Base-by-base conservation (phyloP, 1,140 invertebrate genomes). In the Heliconius nattereri region DNA sequence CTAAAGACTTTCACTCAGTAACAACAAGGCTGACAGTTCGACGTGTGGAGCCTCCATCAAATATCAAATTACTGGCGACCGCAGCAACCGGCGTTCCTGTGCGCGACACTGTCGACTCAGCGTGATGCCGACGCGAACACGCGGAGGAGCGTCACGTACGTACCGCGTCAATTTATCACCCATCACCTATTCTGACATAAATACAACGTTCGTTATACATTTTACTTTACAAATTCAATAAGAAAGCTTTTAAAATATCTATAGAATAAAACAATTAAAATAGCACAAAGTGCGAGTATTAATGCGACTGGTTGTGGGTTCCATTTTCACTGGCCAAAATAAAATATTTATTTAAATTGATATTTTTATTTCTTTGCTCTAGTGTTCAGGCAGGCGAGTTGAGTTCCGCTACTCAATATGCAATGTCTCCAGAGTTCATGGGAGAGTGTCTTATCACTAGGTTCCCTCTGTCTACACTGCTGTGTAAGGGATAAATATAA, bases 81-180 rank as follows among this genome's bases (percentile, higher is more conserved):
- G 72, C 78, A 82, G 73, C 71, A 82, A 72, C 78, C 77, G 71
- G 19, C 75, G 72, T 80, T 84, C 78, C 80, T 84, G 81, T 77
- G 71, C 80, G 81, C 76, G 81, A 80, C 83, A 74, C 60, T 76
- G 83, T 78, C 78, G 83, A 84, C 83, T 84, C 79, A 84, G 83
- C 81, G 70, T 79, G 82, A 79, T 79, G 74, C 82, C 75, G 32
- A 54, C 75, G 57, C 79, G 75, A 81, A 52, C 49, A 74, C 78
- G 49, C 54, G 78, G 78, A 76, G 71, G 75, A 70, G 79, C 79
- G 78, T 81, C 81, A 85, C 84, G 84, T 85, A 81, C 84, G 52
- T 70, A 73, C 60, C 70, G 70, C 79, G 79, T 83, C 82, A 85
- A 84, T 80, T 84, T 84, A 81, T 81, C 80, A 81, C 71, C 76